These are phyloP conservation scores for Sminthurides aquaticus DNA, from an alignment of 2,888 invertebrate genomes.

Conservation along the genomic window DNA sequence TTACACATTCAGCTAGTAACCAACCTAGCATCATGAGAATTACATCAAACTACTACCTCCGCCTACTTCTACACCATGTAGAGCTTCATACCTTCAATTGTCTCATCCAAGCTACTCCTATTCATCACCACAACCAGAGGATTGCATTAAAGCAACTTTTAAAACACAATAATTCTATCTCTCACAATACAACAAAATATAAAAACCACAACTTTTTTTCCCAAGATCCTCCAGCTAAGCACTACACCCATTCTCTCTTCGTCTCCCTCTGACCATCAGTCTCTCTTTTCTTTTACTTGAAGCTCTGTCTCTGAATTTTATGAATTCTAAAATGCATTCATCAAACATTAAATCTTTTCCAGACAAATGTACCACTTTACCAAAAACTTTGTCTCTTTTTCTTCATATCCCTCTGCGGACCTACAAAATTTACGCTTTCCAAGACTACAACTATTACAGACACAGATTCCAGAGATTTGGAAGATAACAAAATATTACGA, in stretches of 20 bases:
- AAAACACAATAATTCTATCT: background rate
- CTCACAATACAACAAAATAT: background rate
- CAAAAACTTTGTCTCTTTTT: background rate
- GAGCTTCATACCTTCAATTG: background rate
- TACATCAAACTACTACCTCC: background rate
- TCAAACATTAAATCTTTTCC: background rate
- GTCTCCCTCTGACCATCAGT: too few species aligned
- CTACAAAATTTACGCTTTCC: too few species aligned
- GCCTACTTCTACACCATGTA: too few species aligned
- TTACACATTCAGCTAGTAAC: too few species aligned
- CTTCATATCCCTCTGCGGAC: too few species aligned
- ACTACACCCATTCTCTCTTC: too few species aligned
- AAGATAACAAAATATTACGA: background rate
- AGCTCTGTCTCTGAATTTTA: background rate
- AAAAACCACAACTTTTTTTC: background rate
- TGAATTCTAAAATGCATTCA: background rate
- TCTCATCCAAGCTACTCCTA: background rate
- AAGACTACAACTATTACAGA: too few species aligned
- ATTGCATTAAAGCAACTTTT: background rate
- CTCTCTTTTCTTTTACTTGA: too few species aligned
- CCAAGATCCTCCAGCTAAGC: background rate
- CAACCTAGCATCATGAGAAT: background rate
- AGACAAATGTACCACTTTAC: background rate
- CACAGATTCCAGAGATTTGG: too few species aligned
- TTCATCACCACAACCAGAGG: background rate